Percentiles rank a stretch among this genome's conserved stretches.
phyloP scores from a whole-genome alignment of 2,888 invertebrate genomes.

The Ypsolopha scabrella region DNA sequence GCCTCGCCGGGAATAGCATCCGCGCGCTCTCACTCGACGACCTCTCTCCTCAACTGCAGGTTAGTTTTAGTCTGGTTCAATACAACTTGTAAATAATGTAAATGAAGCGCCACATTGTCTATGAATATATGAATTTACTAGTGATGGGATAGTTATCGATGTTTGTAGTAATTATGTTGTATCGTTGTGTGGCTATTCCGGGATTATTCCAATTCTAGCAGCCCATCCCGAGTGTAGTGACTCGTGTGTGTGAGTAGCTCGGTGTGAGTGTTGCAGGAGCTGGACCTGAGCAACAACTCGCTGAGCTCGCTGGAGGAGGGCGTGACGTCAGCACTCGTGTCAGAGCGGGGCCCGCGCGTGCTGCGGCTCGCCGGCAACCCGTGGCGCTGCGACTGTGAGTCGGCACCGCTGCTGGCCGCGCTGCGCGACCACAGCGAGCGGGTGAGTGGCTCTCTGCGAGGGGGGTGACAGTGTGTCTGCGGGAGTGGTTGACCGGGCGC shows the following conservation, averaged over 20 bases:
- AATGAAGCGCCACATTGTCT: not conserved
- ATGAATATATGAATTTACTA: too few relatives aligned
- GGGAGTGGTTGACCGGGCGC: not conserved
- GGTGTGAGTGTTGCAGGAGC: constrained; percentile 7
- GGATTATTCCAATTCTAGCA: too few relatives aligned
- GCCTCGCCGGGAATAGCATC: too few relatives aligned
- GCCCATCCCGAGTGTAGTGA: constrained; percentile 3
- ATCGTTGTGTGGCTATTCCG: too few relatives aligned
- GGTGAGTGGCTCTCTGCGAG: not conserved
- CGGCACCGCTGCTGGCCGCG: constrained; percentile 5
- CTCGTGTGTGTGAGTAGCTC: not conserved
- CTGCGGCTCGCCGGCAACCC: constrained; percentile 17
- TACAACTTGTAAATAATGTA: not conserved
- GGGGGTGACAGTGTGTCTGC: too few relatives aligned
- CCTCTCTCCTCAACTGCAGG: too few relatives aligned
- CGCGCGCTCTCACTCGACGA: too few relatives aligned
- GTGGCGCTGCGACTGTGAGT: constrained; percentile 17
- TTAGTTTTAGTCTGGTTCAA: too few relatives aligned
- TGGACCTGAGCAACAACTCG: constrained; percentile 18
- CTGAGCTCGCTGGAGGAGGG: constrained; percentile 8
- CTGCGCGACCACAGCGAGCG: not conserved
- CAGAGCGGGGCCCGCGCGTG: constrained; percentile 6
- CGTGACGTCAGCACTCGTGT: not conserved
- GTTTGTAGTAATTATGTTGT: too few relatives aligned
- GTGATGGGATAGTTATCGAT: not conserved